phyloP scores from a whole-genome alignment of 2,888 invertebrate species.

The Ariolimax columbianus region DNA sequence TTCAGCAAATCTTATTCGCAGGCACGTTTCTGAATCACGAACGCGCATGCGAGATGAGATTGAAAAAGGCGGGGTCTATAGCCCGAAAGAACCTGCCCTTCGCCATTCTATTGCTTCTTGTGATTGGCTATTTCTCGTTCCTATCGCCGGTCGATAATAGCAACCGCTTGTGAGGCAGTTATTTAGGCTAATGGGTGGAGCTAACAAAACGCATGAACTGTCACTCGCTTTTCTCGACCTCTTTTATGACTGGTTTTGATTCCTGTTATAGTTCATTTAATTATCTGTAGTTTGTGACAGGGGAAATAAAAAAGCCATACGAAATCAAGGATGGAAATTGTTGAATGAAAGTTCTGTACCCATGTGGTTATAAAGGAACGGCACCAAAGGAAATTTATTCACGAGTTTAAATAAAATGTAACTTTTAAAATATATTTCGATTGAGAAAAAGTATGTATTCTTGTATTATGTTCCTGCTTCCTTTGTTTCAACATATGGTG shows the following conservation, averaged over 20 bases:
- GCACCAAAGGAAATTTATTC: too few relatives aligned
- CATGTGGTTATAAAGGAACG: too few relatives aligned
- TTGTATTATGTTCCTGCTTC: too few relatives aligned
- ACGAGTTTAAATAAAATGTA: too few relatives aligned
- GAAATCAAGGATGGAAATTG: neutral
- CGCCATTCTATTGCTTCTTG: neutral
- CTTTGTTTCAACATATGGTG: too few relatives aligned
- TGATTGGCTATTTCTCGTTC: neutral
- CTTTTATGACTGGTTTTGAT: neutral
- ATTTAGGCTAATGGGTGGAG: neutral
- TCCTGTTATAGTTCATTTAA: neutral
- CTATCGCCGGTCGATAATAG: conserved; percentile 24
- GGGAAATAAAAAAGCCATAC: too few relatives aligned
- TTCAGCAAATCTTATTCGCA: conserved; percentile 32
- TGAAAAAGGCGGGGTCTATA: neutral
- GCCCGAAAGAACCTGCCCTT: neutral
- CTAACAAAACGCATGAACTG: neutral
- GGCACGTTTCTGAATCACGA: conserved; percentile 34
- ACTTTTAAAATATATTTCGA: too few relatives aligned
- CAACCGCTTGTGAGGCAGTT: neutral
- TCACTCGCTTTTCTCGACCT: neutral
- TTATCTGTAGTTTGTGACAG: neutral
- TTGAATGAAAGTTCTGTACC: too few relatives aligned
- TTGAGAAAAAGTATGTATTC: too few relatives aligned
- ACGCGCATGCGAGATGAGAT: neutral